Evolutionary conservation across 2,113 vertebrate genomes (phyloP).

Genomic region (Turdus rufiventris): DNA sequence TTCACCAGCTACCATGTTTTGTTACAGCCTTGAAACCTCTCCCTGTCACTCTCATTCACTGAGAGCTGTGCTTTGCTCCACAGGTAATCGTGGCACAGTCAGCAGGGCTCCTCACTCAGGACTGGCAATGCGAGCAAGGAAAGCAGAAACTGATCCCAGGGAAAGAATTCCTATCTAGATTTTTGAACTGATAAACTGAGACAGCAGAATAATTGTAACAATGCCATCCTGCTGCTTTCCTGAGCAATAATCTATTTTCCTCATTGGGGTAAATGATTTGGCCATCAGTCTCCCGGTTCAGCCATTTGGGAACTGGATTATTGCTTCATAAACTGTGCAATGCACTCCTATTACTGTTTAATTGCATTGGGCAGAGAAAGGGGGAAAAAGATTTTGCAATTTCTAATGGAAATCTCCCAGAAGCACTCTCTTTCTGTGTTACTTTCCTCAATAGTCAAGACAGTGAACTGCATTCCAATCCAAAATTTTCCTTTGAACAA

Average conservation of each 20-base stretch:
- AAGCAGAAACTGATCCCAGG: slow-evolving; percentile 15
- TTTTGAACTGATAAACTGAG: slow-evolving; percentile 42
- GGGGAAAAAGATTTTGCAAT: slow-evolving; percentile 50
- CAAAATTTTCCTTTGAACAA: slow-evolving; percentile 26
- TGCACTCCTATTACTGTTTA: slow-evolving; percentile 63
- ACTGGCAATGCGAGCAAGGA: not conserved
- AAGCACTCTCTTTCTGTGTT: slow-evolving; percentile 4
- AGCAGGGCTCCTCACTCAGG: not conserved
- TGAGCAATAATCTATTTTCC: slow-evolving; percentile 59
- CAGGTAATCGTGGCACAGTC: not conserved
- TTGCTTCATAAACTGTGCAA: slow-evolving; percentile 72
- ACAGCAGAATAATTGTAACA: slow-evolving; percentile 47
- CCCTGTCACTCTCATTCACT: not conserved
- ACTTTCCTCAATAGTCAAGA: slow-evolving; percentile 27
- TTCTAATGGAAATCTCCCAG: slow-evolving; percentile 36
- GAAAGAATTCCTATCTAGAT: slow-evolving; percentile 12
- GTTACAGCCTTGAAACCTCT: not conserved
- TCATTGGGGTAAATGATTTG: slow-evolving; percentile 70
- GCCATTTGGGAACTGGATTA: slow-evolving; percentile 68
- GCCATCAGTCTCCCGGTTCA: slow-evolving; percentile 62
- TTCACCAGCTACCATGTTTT: slow-evolving; percentile 62
- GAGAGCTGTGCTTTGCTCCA: not conserved
- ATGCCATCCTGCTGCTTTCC: slow-evolving; percentile 57
- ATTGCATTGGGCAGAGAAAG: slow-evolving; percentile 59
- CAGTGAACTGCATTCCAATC: not conserved